Conservation (phyloP, 1,140 invertebrate genomes). For the Drosophila dunni region DNA sequence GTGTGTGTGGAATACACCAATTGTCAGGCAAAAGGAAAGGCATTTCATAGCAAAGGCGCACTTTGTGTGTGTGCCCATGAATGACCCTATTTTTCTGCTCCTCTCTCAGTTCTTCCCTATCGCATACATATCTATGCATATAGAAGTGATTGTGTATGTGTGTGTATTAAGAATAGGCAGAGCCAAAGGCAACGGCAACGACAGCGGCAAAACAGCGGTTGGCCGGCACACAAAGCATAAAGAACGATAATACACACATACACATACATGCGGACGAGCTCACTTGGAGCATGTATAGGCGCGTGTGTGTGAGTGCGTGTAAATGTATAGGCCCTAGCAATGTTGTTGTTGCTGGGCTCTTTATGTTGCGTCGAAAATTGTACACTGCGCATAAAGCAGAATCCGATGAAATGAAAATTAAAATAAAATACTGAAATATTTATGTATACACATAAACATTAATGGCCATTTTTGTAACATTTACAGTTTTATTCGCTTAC, state of each 20-base stretch:
- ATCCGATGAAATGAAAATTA: constrained; percentile 47
- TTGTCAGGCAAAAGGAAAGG: constrained; percentile 41
- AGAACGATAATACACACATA: constrained; percentile 69
- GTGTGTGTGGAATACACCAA: constrained; percentile 23
- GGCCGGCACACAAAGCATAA: constrained; percentile 73
- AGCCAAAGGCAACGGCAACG: constrained; percentile 38
- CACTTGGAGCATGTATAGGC: constrained; percentile 14
- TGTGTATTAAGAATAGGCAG: constrained; percentile 63
- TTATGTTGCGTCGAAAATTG: constrained; percentile 54
- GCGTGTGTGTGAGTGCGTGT: not conserved
- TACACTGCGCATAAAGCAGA: constrained; percentile 51
- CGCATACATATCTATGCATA: constrained; percentile 53
- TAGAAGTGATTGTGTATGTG: constrained; percentile 28
- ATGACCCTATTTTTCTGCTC: constrained; percentile 71
- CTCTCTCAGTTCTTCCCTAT: constrained; percentile 35
- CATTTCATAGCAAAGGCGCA: constrained; percentile 27
- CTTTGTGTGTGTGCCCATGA: constrained; percentile 47
- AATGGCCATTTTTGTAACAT: not conserved
- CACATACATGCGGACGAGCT: constrained; percentile 25
- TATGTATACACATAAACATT: constrained; percentile 6
- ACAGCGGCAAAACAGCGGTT: constrained; percentile 49
- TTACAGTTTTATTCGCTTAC: constrained; percentile 58
- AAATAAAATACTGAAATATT: constrained; percentile 29
- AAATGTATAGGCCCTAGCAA: constrained; percentile 35
- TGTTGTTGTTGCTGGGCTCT: constrained; percentile 29